Base-by-base conservation (phyloP, 2,888 invertebrate species). In the Neoscelio sp. region DNA sequence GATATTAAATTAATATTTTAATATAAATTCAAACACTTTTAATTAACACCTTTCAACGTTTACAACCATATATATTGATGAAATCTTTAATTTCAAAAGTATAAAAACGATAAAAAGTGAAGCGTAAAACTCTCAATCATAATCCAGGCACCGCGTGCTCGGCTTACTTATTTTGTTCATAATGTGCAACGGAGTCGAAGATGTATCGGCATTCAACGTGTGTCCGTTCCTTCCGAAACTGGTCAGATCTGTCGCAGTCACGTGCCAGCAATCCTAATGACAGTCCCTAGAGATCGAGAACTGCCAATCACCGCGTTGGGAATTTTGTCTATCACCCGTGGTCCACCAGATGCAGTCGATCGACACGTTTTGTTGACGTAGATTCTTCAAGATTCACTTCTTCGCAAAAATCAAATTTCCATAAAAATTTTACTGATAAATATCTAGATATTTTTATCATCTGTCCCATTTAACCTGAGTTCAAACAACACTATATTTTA, bases 261-360 rank as follows among this genome's bases (percentile, higher is more conserved):
- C 85, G 86, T 82, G 74, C 83, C 74, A 60, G 67, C 65, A 78
- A 80, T 83, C 80, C 83, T 85, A 85, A 87, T 84, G 86, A 86
- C 83, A 83, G 82, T 83, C 87, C 82, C 87, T 54, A 54, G 81
- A 83, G 87, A 74, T 77, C 78, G 52, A 70, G 79, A 84, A 82
- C 83, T 85, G 86, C 85, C 86, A 86, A 87, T 87, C 83, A 83
- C 82, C 78, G 80, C 81, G 82, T 80, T 60, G 82, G 80, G 85
- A 86, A 82, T 85, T 84, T 80, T 68, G 71, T 56, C 44, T 30
- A 23, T 58, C 28, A 15, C 17, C 33, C 40, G 20, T 38, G 35
- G 58, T 65, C 50, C 35, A 26, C 40, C 58, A 42, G 42, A 52
- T 67, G 67, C 42, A 70, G 46, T 26, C 56, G 38, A 50, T 73